Conservation (phyloP, 2,797 vertebrate species). For the Cryptoprocta ferox region DNA sequence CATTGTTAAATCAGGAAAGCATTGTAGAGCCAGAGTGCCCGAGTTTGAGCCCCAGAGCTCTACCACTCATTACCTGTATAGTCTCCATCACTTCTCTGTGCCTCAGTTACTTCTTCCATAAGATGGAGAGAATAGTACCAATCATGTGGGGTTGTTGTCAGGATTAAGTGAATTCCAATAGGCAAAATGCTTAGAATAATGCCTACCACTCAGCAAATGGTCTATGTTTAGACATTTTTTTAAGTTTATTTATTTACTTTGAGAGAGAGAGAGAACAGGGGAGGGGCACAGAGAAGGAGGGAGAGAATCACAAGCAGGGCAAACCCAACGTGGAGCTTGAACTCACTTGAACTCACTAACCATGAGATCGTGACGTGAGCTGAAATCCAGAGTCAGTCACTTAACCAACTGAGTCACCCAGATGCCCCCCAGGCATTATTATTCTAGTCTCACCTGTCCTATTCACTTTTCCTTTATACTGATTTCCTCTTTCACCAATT, state of each 20-base stretch:
- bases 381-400: too few species aligned
- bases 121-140: neutral
- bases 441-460: neutral
- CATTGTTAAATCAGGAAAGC: conserved; percentile 38
- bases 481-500: neutral
- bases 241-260: too few species aligned
- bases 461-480: neutral
- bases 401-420: too few species aligned
- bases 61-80: neutral
- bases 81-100: neutral
- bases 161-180: neutral
- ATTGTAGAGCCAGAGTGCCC: neutral
- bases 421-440: neutral
- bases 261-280: too few species aligned
- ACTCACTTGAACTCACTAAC: too few species aligned
- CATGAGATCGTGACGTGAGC: too few species aligned
- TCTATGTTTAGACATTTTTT: neutral
- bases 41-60: neutral
- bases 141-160: neutral
- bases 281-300: too few species aligned
- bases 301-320: too few species aligned
- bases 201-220: neutral
- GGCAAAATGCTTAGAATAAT: neutral
- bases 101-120: neutral
- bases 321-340: too few species aligned